Conservation (phyloP, 2,888 invertebrate genomes). For the Parapristionchus giblindavisi region DNA sequence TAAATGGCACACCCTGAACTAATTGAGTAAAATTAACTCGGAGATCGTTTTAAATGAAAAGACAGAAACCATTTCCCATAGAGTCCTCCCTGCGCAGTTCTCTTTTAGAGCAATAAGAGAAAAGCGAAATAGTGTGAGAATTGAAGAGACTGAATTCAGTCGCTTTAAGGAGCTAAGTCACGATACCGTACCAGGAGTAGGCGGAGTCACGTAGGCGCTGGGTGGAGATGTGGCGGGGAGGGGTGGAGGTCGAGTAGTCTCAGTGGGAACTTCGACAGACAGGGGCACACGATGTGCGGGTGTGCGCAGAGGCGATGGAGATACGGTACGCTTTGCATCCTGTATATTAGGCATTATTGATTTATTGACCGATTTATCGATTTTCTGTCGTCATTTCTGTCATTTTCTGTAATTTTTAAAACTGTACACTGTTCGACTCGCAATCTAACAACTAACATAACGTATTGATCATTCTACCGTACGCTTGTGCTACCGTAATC, state of each 20-base stretch:
- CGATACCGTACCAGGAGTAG: slow-evolving; percentile 22
- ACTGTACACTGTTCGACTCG: neutral
- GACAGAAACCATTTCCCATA: neutral
- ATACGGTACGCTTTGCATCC: slow-evolving; percentile 14
- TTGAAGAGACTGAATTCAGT: neutral
- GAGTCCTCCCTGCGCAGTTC: neutral
- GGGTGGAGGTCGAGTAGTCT: neutral
- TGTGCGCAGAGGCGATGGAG: neutral
- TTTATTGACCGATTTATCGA: neutral
- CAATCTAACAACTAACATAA: neutral
- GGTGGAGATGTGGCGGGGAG: slow-evolving; percentile 19
- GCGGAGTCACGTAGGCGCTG: slow-evolving; percentile 32
- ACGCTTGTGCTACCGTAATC: neutral
- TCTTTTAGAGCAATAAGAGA: too few relatives aligned
- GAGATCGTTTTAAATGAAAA: too few relatives aligned
- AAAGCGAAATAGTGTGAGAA: too few relatives aligned
- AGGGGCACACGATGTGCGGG: slow-evolving; percentile 6
- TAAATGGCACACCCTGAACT: too few relatives aligned
- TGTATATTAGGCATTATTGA: neutral
- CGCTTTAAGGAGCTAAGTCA: neutral
- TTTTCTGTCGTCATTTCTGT: neutral
- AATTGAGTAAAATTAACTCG: too few relatives aligned
- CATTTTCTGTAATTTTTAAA: neutral
- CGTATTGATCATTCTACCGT: neutral
- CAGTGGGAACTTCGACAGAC: slow-evolving; percentile 20